A percentile compares a stretch with the other conserved stretches of the same genome.
These are phyloP conservation scores for Pheosia tremula DNA, from an alignment of 2,888 invertebrate genomes.

Conservation along the genomic window DNA sequence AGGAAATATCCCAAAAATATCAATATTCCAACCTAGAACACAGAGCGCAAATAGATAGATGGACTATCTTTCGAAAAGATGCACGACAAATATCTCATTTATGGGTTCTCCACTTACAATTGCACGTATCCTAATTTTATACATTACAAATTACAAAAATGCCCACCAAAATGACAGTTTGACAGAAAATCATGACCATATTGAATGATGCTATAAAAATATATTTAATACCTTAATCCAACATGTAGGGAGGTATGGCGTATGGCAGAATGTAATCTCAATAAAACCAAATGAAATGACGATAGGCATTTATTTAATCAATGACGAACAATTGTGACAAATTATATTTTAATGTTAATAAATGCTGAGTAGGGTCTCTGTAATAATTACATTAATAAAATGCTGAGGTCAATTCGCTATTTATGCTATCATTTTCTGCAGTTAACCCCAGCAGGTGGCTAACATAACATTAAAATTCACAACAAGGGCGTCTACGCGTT, in stretches of 20 bases:
- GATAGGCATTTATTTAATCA: slow-evolving; percentile 37
- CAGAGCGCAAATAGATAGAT: slow-evolving; percentile 5
- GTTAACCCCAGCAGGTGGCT: too few species aligned
- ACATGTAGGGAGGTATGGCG: too few species aligned
- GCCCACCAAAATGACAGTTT: slow-evolving; percentile 19
- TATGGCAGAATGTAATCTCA: neutral
- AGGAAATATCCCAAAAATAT: slow-evolving; percentile 84
- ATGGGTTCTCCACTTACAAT: slow-evolving; percentile 54
- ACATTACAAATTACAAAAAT: slow-evolving; percentile 50
- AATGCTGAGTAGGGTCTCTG: slow-evolving; percentile 4
- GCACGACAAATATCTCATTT: neutral
- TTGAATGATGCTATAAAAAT: slow-evolving; percentile 24
- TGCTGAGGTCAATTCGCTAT: too few species aligned
- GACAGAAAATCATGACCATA: slow-evolving; percentile 37
- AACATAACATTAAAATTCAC: too few species aligned
- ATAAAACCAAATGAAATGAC: slow-evolving; percentile 4
- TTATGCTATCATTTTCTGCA: too few species aligned
- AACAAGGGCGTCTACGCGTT: too few species aligned
- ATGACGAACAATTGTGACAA: slow-evolving; percentile 22
- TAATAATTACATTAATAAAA: slow-evolving; percentile 8
- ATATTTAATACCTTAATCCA: too few species aligned
- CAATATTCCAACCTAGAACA: slow-evolving; percentile 77
- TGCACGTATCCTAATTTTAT: slow-evolving; percentile 68
- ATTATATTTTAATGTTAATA: slow-evolving; percentile 16
- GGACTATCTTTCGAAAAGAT: neutral